Evolutionary conservation across 2,113 vertebrate species (phyloP), one percentile per base, ranked within the genome.

Genomic region (Pollimyrus isidori): DNA sequence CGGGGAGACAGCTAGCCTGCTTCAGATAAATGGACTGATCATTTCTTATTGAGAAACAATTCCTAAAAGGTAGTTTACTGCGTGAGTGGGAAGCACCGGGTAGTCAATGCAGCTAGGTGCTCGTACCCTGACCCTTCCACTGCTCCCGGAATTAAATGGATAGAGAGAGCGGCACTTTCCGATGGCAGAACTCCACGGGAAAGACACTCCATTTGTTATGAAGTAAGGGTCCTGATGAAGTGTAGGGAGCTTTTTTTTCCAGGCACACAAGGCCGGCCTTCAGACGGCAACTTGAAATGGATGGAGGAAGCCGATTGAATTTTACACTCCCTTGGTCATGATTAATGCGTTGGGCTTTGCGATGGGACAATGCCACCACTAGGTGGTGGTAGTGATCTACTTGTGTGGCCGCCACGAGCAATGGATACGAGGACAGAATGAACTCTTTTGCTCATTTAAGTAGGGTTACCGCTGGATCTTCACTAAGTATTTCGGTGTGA

Each of bases 1-100:
- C 96, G 94, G 96, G 94, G 95, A 97, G 97, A 97, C 97, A 97
- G 97, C 95, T 96, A 96, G 96, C 95, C 97, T 96, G 96, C 96
- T 92, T 96, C 97, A 98, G 97, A 98, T 97, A 97, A 98, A 98
- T 98, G 97, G 97, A 97, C 97, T 97, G 97, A 97, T 98, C 97
- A 97, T 97, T 97, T 98, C 94, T 94, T 96, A 97, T 98, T 97
- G 97, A 98, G 97, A 97, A 98, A 98, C 97, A 97, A 98, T 98
- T 96, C 96, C 97, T 98, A 98, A 98, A 97, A 97, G 96, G 97
- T 97, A 97, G 96, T 98, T 97, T 97, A 97, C 96, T 97, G 97
- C 94, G 87, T 96, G 96, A 97, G 96, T 97, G 97, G 94, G 95
- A 96, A 97, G 96, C 95, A 93, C 96, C 94, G 93, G 95, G 96